Percentiles rank a stretch among this genome's conserved stretches.
Conservation (phyloP, 2,113 vertebrate genomes). For the Gambusia holbrooki region DNA sequence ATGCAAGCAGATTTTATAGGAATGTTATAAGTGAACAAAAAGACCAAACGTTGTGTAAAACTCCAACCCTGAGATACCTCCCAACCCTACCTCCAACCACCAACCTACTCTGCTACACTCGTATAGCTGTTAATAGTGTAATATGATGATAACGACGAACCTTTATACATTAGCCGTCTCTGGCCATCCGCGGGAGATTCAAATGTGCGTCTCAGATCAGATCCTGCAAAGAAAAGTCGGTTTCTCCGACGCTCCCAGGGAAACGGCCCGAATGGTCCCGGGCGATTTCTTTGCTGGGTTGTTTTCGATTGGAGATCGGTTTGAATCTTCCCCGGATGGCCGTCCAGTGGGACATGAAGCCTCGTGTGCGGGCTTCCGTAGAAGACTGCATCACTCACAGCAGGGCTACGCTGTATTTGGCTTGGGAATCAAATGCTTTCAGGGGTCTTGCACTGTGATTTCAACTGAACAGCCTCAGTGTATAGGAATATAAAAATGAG, state of each 20-base stretch:
- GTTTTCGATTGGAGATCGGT: constrained; percentile 9
- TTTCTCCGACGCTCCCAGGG: neutral
- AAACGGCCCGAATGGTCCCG: neutral
- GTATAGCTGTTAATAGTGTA: constrained; percentile 54
- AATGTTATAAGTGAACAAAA: constrained; percentile 62
- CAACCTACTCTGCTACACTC: constrained; percentile 67
- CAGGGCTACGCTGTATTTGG: constrained; percentile 56
- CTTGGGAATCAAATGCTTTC: constrained; percentile 41
- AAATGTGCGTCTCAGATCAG: constrained; percentile 11
- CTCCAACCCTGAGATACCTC: constrained; percentile 70
- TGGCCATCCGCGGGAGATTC: constrained; percentile 34
- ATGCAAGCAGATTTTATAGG: constrained; percentile 72
- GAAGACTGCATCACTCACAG: constrained; percentile 39
- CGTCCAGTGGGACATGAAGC: constrained; percentile 33
- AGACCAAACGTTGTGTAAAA: constrained; percentile 71
- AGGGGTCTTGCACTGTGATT: constrained; percentile 72
- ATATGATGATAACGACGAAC: constrained; percentile 23
- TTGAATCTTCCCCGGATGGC: constrained; percentile 23
- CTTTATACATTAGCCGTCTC: constrained; percentile 39
- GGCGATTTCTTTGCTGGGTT: constrained; percentile 12
- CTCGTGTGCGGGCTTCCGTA: constrained; percentile 16
- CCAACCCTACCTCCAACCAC: constrained; percentile 75
- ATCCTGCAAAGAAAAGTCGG: constrained; percentile 12
- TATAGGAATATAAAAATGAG: constrained; percentile 11
- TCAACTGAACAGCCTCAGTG: constrained; percentile 68